Base-by-base conservation (phyloP, 2,113 vertebrate genomes). In the Otus sunia region DNA sequence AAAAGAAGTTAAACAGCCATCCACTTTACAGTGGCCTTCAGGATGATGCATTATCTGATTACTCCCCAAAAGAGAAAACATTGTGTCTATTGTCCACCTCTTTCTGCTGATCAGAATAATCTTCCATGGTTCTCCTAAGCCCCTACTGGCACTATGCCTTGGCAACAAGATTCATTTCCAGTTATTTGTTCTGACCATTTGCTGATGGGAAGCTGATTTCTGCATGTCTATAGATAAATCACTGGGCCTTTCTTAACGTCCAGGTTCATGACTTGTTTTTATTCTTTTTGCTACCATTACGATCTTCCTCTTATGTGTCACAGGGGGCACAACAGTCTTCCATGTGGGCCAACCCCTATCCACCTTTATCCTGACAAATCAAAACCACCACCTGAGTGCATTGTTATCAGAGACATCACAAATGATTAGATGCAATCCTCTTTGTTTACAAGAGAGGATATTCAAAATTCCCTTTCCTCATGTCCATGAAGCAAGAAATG, bases 11-110 rank as follows among this genome's bases (percentile, higher is more conserved):
- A 87, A 92, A n/a, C 10, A 32, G 7, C 5, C 13, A 21, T 67
- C 20, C 13, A 26, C 20, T 88, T 84, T 49, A 34, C 8, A 45
- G 26, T 39, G 55, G 25, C 25, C 22, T 90, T 58, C 37, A 72
- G 19, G 9, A 62, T 3, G 1, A 37, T 15, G 17, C 0, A 0
- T 52, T 75, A 18, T 19, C 34, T n/a, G 10, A 75, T 53, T 84
- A 12, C 4, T 27, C 7, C 6, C 10, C 6, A 12, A 32, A 75
- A 43, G 3, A 4, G 20, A 92, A 66, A 62, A 34, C 1, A 6
- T 12, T 60, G 5, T 75, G 25, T 34, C 21, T 47, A 50, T 37
- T 2, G 1, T 71, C 29, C 18, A 21, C 17, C 12, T 22, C 41
- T 53, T 75, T 63, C 36, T 41, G 15, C 22, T 67, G 19, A 66